These are phyloP conservation scores for Darevskia mixta DNA, from an alignment of 2,797 vertebrate species.

Conservation along the genomic window DNA sequence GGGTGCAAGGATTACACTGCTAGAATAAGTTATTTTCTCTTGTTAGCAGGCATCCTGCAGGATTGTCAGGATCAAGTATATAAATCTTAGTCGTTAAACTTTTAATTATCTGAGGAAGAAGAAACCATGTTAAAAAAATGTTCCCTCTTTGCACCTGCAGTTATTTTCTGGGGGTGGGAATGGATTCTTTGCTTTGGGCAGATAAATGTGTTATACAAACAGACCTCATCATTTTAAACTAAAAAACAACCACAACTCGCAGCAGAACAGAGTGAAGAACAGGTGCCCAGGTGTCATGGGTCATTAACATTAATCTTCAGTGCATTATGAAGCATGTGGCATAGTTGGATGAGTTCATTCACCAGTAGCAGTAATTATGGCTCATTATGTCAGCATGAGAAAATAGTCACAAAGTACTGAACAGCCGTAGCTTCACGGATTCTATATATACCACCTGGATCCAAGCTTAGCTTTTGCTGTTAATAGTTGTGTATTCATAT, in stretches of 20 bases:
- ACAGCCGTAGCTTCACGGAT: not conserved
- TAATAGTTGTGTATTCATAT: not conserved
- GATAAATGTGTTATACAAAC: slow-evolving; percentile 53
- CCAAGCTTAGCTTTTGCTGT: not conserved
- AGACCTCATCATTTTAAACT: slow-evolving; percentile 56
- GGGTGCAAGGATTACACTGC: no score
- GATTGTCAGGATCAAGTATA: no score
- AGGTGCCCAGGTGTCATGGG: slow-evolving; percentile 55
- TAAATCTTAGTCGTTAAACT: no score
- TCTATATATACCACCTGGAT: slow-evolving; percentile 28
- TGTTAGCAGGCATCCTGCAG: no score
- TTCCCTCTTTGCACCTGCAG: not conserved
- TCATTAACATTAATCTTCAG: slow-evolving; percentile 54
- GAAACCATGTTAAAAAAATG: not conserved
- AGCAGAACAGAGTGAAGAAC: slow-evolving; percentile 45
- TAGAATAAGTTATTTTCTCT: no score
- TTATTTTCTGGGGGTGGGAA: slow-evolving; percentile 21
- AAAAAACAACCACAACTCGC: not conserved
- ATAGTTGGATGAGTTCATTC: slow-evolving; percentile 47
- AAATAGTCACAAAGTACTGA: slow-evolving; percentile 35
- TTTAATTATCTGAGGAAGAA: no score
- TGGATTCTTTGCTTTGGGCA: slow-evolving; percentile 50
- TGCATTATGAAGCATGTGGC: slow-evolving; percentile 44
- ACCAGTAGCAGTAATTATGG: slow-evolving; percentile 15
- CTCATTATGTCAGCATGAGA: slow-evolving; percentile 27